Percentiles rank a stretch among this genome's conserved stretches.
Evolutionary conservation across 2,113 vertebrate genomes (phyloP).

Genomic region (Phocoena phocoena): DNA sequence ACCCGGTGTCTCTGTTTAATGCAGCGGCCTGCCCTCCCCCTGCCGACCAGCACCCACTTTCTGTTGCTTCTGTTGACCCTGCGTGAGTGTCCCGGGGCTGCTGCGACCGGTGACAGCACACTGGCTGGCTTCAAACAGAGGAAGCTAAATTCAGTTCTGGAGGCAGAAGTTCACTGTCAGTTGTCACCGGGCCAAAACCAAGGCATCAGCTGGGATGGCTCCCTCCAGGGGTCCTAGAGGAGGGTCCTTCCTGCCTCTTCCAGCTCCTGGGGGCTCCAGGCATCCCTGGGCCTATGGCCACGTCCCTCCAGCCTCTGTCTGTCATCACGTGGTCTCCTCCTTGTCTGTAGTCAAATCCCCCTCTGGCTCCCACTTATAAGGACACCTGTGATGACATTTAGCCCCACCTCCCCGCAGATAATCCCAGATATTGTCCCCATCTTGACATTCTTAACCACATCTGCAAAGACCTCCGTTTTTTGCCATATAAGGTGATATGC

Average conservation of each 20-base stretch:
- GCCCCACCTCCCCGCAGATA: accelerated
- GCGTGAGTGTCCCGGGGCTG: neutral
- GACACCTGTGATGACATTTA: neutral
- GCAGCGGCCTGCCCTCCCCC: neutral
- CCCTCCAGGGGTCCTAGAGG: neutral
- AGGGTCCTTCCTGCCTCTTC: neutral
- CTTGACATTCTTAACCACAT: neutral
- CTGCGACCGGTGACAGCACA: neutral
- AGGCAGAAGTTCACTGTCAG: neutral
- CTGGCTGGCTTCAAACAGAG: neutral
- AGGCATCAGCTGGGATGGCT: neutral
- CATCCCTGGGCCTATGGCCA: neutral
- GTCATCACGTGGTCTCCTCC: neutral
- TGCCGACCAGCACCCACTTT: neutral
- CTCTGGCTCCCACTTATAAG: neutral
- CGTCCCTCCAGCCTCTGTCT: neutral
- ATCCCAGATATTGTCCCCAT: neutral
- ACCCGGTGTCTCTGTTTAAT: neutral
- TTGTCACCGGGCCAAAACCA: accelerated
- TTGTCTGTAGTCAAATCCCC: accelerated
- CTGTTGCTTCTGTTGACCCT: accelerated
- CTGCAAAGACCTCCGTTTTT: neutral
- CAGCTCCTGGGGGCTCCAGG: neutral
- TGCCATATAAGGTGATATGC: neutral
- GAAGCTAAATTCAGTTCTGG: neutral